Evolutionary conservation across 2,113 vertebrate species (phyloP).

Genomic region (Channa argus): DNA sequence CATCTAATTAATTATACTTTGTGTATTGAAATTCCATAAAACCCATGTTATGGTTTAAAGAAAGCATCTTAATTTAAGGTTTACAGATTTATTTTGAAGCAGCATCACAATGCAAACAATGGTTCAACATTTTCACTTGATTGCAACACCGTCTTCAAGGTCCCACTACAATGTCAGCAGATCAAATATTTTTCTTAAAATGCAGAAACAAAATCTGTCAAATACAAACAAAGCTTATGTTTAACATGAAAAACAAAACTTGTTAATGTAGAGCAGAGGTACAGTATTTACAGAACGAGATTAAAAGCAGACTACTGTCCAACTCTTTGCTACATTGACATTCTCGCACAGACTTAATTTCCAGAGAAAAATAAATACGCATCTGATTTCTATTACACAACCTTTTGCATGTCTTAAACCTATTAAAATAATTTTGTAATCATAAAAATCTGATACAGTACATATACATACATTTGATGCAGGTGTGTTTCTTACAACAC

Average conservation of each 20-base stretch:
- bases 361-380: slow-evolving; percentile 83
- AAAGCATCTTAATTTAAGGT: slow-evolving; percentile 4
- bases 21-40: too few species aligned
- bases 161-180: slow-evolving; percentile 61
- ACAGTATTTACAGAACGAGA: slow-evolving; percentile 77
- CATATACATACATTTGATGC: slow-evolving; percentile 90
- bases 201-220: slow-evolving; percentile 32
- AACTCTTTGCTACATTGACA: slow-evolving; percentile 77
- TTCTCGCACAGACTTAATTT: slow-evolving; percentile 69
- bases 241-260: slow-evolving; percentile 18
- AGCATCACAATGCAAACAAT: slow-evolving; percentile 64
- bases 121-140: slow-evolving; percentile 42
- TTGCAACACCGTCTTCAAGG: slow-evolving; percentile 49
- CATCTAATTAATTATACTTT: too few species aligned
- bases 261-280: slow-evolving; percentile 64
- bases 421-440: slow-evolving; percentile 95
- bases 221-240: slow-evolving; percentile 34
- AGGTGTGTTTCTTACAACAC: slow-evolving; percentile 81
- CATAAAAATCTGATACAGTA: slow-evolving; percentile 95
- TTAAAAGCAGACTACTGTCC: slow-evolving; percentile 77
- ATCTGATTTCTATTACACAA: slow-evolving; percentile 76
- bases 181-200: slow-evolving; percentile 51
- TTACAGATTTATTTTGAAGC: slow-evolving; percentile 76
- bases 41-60: neutral
- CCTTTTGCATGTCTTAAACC: slow-evolving; percentile 68